Percentiles rank a stretch among this genome's conserved stretches.
phyloP scores from a whole-genome alignment of 2,888 invertebrate species.

The Plebejus melissa region DNA sequence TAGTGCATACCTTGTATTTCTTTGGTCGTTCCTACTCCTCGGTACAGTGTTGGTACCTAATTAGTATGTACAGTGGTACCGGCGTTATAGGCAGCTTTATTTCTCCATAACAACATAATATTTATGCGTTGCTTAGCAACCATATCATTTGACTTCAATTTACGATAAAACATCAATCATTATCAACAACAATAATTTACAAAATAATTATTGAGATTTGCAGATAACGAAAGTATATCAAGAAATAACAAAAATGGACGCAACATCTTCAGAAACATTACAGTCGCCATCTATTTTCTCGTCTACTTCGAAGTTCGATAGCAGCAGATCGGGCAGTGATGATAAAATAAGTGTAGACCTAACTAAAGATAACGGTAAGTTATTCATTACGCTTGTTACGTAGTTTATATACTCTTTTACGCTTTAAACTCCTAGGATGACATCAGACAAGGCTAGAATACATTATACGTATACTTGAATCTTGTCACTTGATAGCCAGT shows the following conservation, averaged over 20 bases:
- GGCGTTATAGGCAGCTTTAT: background rate
- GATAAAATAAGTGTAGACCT: constrained; percentile 50
- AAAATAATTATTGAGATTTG: background rate
- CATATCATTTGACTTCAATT: background rate
- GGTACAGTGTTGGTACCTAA: no score
- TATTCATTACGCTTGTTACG: background rate
- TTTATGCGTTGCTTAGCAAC: constrained; percentile 1
- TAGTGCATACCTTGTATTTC: no score
- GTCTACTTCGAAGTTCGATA: constrained; percentile 54
- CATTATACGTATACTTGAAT: no score
- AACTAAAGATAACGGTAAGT: constrained; percentile 61
- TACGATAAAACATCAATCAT: background rate
- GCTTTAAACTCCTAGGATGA: no score
- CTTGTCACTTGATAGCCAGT: no score
- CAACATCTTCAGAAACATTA: constrained; percentile 50
- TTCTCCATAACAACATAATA: background rate
- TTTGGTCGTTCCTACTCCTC: no score
- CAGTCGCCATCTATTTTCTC: constrained; percentile 56
- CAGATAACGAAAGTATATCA: background rate
- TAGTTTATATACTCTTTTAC: no score
- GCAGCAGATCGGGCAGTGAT: constrained; percentile 46
- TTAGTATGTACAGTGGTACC: no score
- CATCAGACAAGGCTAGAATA: no score
- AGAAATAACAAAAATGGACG: constrained; percentile 40
- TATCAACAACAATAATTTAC: no score